These are phyloP conservation scores for Drosophila bifasciata DNA, from an alignment of 1,140 invertebrate genomes.

Conservation along the genomic window DNA sequence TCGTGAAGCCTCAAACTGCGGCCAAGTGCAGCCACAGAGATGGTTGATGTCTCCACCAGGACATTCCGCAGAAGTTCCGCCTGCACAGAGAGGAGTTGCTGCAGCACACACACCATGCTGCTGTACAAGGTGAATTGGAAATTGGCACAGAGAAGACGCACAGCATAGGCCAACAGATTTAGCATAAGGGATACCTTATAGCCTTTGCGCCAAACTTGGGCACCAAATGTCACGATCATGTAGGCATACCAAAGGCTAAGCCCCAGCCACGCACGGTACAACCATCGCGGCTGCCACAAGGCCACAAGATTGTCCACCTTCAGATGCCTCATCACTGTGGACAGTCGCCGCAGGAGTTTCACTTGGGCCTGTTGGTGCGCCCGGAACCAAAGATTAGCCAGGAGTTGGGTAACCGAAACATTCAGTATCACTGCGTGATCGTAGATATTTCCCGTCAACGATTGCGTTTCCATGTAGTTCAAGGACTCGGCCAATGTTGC, in stretches of 20 bases:
- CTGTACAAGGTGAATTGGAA: slow-evolving; percentile 44
- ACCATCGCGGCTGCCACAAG: not conserved
- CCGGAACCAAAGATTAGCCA: slow-evolving; percentile 51
- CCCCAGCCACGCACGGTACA: slow-evolving; percentile 26
- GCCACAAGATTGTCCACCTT: not conserved
- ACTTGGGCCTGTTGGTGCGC: slow-evolving; percentile 29
- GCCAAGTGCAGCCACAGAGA: slow-evolving; percentile 9
- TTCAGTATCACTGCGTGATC: slow-evolving; percentile 47
- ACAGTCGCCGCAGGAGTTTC: slow-evolving; percentile 22
- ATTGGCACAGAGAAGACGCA: slow-evolving; percentile 33
- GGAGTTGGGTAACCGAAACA: slow-evolving; percentile 29
- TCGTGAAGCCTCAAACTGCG: slow-evolving; percentile 22
- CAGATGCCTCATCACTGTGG: not conserved
- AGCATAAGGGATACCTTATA: slow-evolving; percentile 5
- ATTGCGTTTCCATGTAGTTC: slow-evolving; percentile 31
- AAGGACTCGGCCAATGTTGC: slow-evolving; percentile 18
- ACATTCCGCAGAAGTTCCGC: slow-evolving; percentile 5
- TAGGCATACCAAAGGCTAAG: slow-evolving; percentile 1
- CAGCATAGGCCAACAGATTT: slow-evolving; percentile 24
- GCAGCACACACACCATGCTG: slow-evolving; percentile 27
- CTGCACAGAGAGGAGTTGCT: slow-evolving; percentile 17
- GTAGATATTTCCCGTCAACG: slow-evolving; percentile 19
- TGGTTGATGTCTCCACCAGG: not conserved
- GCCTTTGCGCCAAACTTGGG: not conserved
- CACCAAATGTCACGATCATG: not conserved